phyloP scores from a whole-genome alignment of 2,797 vertebrate genomes.

The Molossus molossus region DNA sequence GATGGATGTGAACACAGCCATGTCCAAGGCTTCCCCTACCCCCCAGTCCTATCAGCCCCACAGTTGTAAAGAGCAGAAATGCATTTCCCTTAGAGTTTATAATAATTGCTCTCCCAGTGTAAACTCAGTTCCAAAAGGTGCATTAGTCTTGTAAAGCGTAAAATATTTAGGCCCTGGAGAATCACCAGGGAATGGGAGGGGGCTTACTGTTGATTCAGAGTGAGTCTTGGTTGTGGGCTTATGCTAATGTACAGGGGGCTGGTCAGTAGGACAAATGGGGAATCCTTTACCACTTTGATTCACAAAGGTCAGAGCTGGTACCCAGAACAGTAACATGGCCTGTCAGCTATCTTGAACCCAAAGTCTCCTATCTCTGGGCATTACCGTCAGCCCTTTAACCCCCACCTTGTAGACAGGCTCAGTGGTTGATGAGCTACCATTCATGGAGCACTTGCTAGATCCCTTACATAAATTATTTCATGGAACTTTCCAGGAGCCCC shows the following conservation, averaged over 20 bases:
- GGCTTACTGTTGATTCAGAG: background rate
- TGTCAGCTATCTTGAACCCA: background rate
- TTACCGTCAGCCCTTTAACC: background rate
- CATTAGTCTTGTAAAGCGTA: constrained; percentile 8
- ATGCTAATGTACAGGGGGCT: background rate
- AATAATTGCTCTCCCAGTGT: background rate
- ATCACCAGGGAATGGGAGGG: background rate
- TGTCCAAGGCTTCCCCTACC: background rate
- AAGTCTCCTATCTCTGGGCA: background rate
- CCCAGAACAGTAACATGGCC: background rate
- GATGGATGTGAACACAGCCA: background rate
- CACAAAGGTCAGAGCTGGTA: background rate
- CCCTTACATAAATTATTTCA: background rate
- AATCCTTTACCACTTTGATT: background rate
- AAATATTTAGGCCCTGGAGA: background rate
- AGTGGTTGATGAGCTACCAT: background rate
- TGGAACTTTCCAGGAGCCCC: background rate
- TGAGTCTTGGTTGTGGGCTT: background rate
- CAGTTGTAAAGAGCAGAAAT: constrained; percentile 48
- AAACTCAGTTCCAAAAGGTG: constrained; percentile 38
- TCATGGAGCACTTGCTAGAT: background rate
- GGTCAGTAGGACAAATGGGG: background rate
- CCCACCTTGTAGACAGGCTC: background rate
- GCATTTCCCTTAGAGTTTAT: constrained; percentile 30
- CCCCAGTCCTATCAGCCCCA: background rate